phyloP scores from a whole-genome alignment of 2,797 vertebrate species.

The Cryptoprocta ferox region DNA sequence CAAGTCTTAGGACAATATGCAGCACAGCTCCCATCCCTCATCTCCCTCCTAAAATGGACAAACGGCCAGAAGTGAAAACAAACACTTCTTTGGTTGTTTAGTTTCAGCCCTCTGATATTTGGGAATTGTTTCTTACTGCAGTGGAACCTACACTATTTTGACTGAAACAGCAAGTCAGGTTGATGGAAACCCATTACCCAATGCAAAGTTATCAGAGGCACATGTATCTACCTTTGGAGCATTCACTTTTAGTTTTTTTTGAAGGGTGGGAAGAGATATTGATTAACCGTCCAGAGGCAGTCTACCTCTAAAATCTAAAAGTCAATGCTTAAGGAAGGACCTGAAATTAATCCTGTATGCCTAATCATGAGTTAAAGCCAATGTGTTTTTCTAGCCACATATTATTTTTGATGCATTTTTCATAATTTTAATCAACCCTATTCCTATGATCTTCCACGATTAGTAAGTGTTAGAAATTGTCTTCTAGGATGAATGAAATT shows the following conservation, averaged over 20 bases:
- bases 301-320: not conserved
- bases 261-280: not conserved
- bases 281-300: constrained; percentile 30
- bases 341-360: not conserved
- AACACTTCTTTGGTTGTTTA: not conserved
- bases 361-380: constrained; percentile 39
- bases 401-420: constrained; percentile 59
- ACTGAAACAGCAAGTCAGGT: not conserved
- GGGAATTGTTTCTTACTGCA: not conserved
- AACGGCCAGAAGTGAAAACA: not conserved
- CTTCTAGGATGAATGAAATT: constrained; percentile 53
- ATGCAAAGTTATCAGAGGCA: not conserved
- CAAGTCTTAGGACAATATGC: not conserved
- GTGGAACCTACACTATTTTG: not conserved
- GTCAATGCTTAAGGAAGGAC: not conserved
- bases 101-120: not conserved
- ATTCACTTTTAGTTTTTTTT: not conserved
- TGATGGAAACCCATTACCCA: not conserved
- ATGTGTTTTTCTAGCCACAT: constrained; percentile 34
- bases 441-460: constrained; percentile 1
- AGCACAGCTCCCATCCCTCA: not conserved
- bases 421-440: constrained; percentile 52
- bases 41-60: not conserved
- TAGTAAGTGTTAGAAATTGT: constrained; percentile 52
- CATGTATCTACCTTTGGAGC: not conserved